phyloP scores from a whole-genome alignment of 1,140 invertebrate genomes.

The Octopus sinensis region DNA sequence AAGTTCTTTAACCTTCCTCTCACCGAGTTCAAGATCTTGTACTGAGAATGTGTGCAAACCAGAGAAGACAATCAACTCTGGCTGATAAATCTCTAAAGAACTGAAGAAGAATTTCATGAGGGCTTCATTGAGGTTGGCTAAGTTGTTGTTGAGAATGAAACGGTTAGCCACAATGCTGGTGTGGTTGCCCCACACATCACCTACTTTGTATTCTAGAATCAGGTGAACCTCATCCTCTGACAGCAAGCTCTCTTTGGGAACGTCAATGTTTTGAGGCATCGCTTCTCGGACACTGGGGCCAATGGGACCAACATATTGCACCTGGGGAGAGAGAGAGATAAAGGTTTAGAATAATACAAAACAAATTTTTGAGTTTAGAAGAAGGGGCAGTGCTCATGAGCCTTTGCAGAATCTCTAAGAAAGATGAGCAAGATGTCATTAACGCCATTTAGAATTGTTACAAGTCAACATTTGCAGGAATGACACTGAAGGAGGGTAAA shows the following conservation, averaged over 20 bases:
- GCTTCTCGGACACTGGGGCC: slow-evolving; percentile 55
- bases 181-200: slow-evolving; percentile 53
- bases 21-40: slow-evolving; percentile 48
- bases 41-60: slow-evolving; percentile 59
- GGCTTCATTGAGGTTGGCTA: slow-evolving; percentile 50
- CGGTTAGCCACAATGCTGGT: slow-evolving; percentile 55
- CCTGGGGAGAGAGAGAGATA: slow-evolving; percentile 32
- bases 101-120: slow-evolving; percentile 58
- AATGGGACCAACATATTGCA: slow-evolving; percentile 59
- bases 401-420: no score
- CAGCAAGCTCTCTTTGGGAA: slow-evolving; percentile 46
- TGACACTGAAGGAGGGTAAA: neutral
- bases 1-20: slow-evolving; percentile 48
- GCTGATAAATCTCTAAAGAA: slow-evolving; percentile 44
- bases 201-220: slow-evolving; percentile 58
- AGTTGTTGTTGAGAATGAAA: slow-evolving; percentile 59
- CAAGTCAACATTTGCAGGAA: neutral
- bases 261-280: slow-evolving; percentile 49
- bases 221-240: slow-evolving; percentile 59
- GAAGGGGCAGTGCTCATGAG: no score
- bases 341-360: no score
- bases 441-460: no score
- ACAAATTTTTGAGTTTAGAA: no score
- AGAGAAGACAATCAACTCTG: slow-evolving; percentile 57
- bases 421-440: no score